Conservation (phyloP, 1,140 invertebrate genomes). For the Mya arenaria region DNA sequence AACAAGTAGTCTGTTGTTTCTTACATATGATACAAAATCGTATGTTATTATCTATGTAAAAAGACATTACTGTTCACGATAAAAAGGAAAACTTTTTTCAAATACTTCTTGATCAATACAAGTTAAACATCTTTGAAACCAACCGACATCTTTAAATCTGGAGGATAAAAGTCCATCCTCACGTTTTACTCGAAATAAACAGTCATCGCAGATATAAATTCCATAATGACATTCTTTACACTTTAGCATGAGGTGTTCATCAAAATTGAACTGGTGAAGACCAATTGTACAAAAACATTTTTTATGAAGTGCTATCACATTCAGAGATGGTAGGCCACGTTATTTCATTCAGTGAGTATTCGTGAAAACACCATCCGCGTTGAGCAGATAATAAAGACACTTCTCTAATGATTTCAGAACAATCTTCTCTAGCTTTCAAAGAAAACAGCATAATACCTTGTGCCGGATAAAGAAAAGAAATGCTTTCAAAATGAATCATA, state of each 20-base stretch:
- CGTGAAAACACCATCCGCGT: too few species aligned
- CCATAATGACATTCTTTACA: neutral
- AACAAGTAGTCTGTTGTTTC: neutral
- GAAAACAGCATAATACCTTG: constrained; percentile 8
- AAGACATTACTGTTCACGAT: neutral
- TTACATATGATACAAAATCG: constrained; percentile 8
- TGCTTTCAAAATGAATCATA: neutral
- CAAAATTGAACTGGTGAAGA: neutral
- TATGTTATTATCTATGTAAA: neutral
- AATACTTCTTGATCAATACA: neutral
- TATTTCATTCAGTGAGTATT: too few species aligned
- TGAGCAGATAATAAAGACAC: neutral
- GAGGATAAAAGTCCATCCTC: neutral
- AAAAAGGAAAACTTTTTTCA: neutral
- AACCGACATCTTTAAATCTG: neutral
- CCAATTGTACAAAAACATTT: neutral
- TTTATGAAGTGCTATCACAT: constrained; percentile 13
- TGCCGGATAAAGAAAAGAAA: neutral
- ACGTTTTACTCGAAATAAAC: neutral
- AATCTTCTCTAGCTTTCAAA: neutral
- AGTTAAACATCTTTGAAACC: neutral
- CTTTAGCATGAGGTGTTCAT: neutral
- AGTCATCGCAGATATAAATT: neutral
- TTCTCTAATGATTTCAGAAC: neutral
- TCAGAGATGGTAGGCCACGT: neutral